These are phyloP conservation scores for Anarhynchus alexandrinus DNA, from an alignment of 2,113 vertebrate species.

Conservation along the genomic window DNA sequence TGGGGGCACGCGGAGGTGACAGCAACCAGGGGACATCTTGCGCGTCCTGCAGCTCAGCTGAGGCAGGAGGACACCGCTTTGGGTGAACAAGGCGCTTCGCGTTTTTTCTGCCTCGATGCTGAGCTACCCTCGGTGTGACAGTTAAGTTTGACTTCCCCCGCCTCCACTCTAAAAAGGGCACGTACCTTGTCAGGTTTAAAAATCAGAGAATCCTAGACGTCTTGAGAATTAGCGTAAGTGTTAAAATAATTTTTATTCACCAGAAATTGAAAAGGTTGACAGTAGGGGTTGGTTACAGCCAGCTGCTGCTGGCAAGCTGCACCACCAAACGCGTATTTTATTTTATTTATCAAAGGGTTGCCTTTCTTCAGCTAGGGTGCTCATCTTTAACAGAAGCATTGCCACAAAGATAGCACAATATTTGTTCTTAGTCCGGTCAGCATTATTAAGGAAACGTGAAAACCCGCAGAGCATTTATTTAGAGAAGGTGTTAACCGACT, in stretches of 20 bases:
- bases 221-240: background rate
- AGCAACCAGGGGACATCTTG: background rate
- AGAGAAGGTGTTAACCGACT: background rate
- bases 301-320: background rate
- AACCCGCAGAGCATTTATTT: background rate
- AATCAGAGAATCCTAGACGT: background rate
- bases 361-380: background rate
- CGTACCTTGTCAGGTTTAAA: background rate
- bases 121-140: background rate
- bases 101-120: background rate
- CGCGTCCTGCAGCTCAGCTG: accelerated
- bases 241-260: background rate
- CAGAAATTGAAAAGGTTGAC: background rate
- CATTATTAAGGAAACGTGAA: background rate
- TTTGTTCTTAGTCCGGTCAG: background rate
- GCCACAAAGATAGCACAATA: background rate
- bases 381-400: background rate
- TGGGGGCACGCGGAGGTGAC: accelerated
- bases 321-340: background rate
- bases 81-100: accelerated
- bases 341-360: background rate
- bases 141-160: background rate
- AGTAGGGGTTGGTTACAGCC: background rate
- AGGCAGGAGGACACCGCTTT: background rate
- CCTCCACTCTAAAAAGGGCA: background rate